Conservation (phyloP, 2,797 vertebrate species). For the Prunella strophiata region DNA sequence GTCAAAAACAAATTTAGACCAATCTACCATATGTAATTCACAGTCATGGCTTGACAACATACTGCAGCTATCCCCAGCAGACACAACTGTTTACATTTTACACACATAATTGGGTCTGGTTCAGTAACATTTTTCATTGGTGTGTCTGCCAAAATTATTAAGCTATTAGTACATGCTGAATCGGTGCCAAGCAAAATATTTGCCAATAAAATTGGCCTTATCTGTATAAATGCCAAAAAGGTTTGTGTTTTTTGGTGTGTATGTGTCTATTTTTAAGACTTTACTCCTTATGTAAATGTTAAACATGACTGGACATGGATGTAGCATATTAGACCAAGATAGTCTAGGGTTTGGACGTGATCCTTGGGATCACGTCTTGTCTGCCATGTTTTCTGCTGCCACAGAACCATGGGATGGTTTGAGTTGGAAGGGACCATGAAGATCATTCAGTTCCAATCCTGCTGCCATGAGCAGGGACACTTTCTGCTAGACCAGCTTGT, state of each 20-base stretch:
- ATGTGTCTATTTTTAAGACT: neutral
- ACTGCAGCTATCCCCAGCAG: constrained; percentile 39
- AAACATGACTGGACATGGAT: neutral
- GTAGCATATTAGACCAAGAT: neutral
- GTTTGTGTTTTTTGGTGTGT: constrained; percentile 14
- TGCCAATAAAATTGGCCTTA: constrained; percentile 58
- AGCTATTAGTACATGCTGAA: constrained; percentile 54
- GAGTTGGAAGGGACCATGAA: neutral
- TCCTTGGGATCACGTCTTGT: neutral
- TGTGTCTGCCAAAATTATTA: constrained; percentile 43
- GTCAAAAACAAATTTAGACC: constrained; percentile 54
- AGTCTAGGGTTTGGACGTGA: neutral
- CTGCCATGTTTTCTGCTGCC: neutral
- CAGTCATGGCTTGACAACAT: constrained; percentile 25
- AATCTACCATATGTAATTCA: constrained; percentile 40
- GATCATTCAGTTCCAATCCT: neutral
- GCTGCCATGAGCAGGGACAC: neutral
- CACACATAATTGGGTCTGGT: constrained; percentile 50
- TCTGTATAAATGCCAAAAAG: constrained; percentile 56
- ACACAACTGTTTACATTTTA: constrained; percentile 58
- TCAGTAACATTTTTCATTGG: constrained; percentile 56
- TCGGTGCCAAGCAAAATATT: neutral
- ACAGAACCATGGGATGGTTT: neutral
- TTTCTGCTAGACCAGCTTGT: neutral
- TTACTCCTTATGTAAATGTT: neutral